Percentiles rank a stretch among this genome's conserved stretches.
Evolutionary conservation across 2,888 invertebrate species (phyloP).

Genomic region (Erebia ligea): DNA sequence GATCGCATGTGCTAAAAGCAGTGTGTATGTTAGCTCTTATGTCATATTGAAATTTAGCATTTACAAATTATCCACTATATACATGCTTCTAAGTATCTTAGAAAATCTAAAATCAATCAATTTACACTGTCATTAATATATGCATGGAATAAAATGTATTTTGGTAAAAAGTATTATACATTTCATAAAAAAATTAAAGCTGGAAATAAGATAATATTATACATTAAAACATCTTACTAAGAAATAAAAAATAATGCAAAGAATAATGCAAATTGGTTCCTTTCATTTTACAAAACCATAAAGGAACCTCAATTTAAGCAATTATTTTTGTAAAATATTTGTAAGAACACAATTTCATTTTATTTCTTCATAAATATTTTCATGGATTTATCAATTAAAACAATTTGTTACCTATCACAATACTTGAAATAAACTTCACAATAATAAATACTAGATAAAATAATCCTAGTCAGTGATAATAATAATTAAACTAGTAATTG

Average conservation of each 20-base stretch:
- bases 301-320: constrained; percentile 21
- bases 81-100: constrained; percentile 41
- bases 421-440: constrained; percentile 64
- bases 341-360: constrained; percentile 29
- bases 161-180: constrained; percentile 31
- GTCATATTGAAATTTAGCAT: constrained; percentile 24
- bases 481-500: constrained; percentile 82
- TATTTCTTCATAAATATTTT: constrained; percentile 35
- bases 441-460: constrained; percentile 79
- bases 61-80: constrained; percentile 38
- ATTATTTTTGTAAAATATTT: constrained; percentile 19
- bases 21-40: neutral
- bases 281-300: constrained; percentile 11
- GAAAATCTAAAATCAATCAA: constrained; percentile 34
- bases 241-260: constrained; percentile 30
- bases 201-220: constrained; percentile 27
- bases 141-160: constrained; percentile 23
- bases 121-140: constrained; percentile 32
- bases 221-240: constrained; percentile 25
- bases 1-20: no score
- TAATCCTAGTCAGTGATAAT: constrained; percentile 77
- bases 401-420: constrained; percentile 69
- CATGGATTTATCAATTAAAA: constrained; percentile 62
- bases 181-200: constrained; percentile 35
- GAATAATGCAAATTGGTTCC: constrained; percentile 26